Conservation (phyloP, 2,888 invertebrate species). For the Eledone cirrhosa region DNA sequence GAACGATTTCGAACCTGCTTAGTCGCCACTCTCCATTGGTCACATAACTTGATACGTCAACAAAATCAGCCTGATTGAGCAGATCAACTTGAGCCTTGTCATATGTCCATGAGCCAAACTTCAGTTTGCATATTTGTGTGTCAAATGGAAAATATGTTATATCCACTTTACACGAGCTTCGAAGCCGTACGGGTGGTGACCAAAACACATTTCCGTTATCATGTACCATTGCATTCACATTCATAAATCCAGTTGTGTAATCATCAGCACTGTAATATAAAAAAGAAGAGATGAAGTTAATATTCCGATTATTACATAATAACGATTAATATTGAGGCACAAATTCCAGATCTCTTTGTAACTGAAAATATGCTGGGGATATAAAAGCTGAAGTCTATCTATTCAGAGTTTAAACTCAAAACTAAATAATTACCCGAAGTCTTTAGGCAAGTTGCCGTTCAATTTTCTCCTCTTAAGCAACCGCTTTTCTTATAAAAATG, state of each 20-base stretch:
- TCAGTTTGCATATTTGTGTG: slow-evolving; percentile 58
- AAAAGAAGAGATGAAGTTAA: not conserved
- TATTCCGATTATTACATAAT: too few species aligned
- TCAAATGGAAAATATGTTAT: slow-evolving; percentile 66
- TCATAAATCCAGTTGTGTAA: slow-evolving; percentile 71
- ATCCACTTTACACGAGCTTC: slow-evolving; percentile 70
- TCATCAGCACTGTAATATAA: slow-evolving; percentile 69
- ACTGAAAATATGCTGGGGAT: too few species aligned
- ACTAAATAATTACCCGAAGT: too few species aligned
- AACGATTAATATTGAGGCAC: too few species aligned
- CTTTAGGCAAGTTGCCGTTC: too few species aligned
- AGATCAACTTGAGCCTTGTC: slow-evolving; percentile 63
- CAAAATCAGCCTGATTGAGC: slow-evolving; percentile 60
- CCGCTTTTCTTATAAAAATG: too few species aligned
- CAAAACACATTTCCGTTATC: slow-evolving; percentile 70
- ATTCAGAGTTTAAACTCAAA: too few species aligned
- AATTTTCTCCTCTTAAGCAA: too few species aligned
- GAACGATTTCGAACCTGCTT: slow-evolving; percentile 47
- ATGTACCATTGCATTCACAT: slow-evolving; percentile 70
- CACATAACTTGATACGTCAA: slow-evolving; percentile 58
- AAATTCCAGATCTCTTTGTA: too few species aligned
- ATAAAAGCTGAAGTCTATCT: too few species aligned
- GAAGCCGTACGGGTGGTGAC: slow-evolving; percentile 71
- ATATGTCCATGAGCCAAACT: slow-evolving; percentile 66
- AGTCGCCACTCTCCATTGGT: slow-evolving; percentile 64